phyloP scores from a whole-genome alignment of 2,113 vertebrate genomes.

The Illadopsis cleaveri region DNA sequence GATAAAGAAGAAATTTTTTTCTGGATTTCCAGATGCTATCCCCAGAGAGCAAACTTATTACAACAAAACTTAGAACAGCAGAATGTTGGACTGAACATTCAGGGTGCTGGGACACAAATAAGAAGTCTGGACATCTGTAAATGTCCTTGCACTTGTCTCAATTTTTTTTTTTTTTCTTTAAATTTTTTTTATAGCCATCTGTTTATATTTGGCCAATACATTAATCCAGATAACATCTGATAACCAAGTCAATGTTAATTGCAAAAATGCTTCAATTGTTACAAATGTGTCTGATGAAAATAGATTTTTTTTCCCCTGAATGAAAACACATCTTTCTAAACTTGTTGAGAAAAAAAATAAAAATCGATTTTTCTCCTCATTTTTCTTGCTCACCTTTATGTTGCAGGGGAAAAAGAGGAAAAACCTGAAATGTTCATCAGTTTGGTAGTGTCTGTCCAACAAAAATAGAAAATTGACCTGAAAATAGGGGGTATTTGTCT shows the following conservation, averaged over 20 bases:
- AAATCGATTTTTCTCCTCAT: background rate
- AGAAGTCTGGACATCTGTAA: background rate
- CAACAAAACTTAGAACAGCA: background rate
- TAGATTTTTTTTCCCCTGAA: background rate
- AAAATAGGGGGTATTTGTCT: background rate
- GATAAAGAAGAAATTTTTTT: background rate
- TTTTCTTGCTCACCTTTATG: background rate
- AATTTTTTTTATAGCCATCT: background rate
- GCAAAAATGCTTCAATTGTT: background rate
- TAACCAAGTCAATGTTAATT: background rate
- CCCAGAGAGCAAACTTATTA: background rate
- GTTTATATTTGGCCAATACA: background rate
- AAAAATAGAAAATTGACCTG: background rate
- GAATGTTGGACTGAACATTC: background rate
- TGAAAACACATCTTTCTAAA: background rate
- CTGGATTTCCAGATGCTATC: background rate
- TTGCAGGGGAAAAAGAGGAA: background rate
- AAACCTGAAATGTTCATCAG: background rate
- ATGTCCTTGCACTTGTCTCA: background rate
- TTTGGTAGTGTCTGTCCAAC: background rate
- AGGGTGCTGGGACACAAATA: background rate
- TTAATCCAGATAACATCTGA: background rate
- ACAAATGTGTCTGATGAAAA: background rate
- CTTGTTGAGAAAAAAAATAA: background rate
- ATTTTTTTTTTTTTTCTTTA: background rate